Conservation (phyloP, 2,797 vertebrate genomes). For the Sebastes jordani region DNA sequence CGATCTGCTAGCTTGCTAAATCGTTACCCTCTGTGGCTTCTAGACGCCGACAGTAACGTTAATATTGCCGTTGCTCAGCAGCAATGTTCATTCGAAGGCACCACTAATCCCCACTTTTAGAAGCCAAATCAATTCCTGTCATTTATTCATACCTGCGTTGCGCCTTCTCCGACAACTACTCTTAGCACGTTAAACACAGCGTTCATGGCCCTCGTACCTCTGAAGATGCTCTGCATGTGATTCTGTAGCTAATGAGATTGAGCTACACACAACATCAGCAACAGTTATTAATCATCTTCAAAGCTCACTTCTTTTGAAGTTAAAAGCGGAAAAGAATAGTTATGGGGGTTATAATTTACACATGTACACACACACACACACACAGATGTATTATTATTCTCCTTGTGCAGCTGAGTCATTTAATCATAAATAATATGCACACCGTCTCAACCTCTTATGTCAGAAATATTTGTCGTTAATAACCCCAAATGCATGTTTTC, state of each 20-base stretch:
- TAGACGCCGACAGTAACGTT: too few species aligned
- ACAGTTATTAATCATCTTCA: not conserved
- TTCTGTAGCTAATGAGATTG: not conserved
- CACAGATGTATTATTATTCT: not conserved
- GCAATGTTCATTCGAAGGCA: too few species aligned
- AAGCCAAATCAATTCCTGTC: not conserved
- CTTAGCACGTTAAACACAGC: not conserved
- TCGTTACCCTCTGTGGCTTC: too few species aligned
- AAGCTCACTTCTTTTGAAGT: not conserved
- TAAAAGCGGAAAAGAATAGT: not conserved
- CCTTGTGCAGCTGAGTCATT: not conserved
- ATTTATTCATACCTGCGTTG: not conserved
- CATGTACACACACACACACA: not conserved
- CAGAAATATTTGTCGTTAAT: conserved; percentile 20
- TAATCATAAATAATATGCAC: conserved; percentile 4
- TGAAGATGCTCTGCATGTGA: not conserved
- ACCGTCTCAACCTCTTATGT: not conserved
- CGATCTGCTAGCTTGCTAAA: too few species aligned
- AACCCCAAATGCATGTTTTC: conserved; percentile 16
- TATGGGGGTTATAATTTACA: not conserved
- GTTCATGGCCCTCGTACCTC: not conserved
- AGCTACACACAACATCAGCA: not conserved
- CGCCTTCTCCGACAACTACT: not conserved
- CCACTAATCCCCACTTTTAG: not conserved
- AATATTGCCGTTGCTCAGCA: rapidly evolving